Base-by-base conservation (phyloP, 64 coral and sea anemone species). In the Anthopleura sola region DNA sequence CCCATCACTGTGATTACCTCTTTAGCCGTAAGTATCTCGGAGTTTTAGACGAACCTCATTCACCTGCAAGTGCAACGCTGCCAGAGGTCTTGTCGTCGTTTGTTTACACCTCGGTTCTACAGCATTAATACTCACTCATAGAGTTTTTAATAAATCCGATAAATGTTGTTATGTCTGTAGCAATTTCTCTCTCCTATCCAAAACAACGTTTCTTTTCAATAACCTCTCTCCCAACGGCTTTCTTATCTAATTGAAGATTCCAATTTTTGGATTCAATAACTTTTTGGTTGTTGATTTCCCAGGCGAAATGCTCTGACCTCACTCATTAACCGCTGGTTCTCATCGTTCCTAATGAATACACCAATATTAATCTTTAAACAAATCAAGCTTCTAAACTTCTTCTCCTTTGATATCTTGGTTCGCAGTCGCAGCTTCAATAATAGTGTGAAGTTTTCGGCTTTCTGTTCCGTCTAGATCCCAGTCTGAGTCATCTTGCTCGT, bases 61-160 rank as follows among this genome's bases (percentile, higher is more conserved):
- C 66, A 32, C 12, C 29, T 14, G 29, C 66, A 36, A 36, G 0
- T 20, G 66, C 28, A 14, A 17, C n/a, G 24, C 58, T 62, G n/a
- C 21, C 2, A 26, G 58, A 21, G 23, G 58, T 62, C 21, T 62
- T 26, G 17, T 8, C 66, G 28, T 71, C n/a, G 2, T 1, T 9
- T 28, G 14, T 71, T 31, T n/a, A 28, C n/a, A 14, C 29, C 66
- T 71, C 11, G 26, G 6, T 29, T 0, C 66, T 32, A 62, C n/a
- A 62, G 58, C 58, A 23, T n/a, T 26, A n/a, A 23, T 23, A 62
- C 58, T 62, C 58, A 15, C 21, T 62, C 3, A 11, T 7, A 26
- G n/a, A 23, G 58, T 71, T 71, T 71, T 32, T 71, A 71, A 71
- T 71, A 12, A 71, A 71, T 71, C 66, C n/a, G 11, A 71, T 71